Base-by-base conservation (phyloP, 1,140 invertebrate genomes). In the Cardiocondyla obscurior region DNA sequence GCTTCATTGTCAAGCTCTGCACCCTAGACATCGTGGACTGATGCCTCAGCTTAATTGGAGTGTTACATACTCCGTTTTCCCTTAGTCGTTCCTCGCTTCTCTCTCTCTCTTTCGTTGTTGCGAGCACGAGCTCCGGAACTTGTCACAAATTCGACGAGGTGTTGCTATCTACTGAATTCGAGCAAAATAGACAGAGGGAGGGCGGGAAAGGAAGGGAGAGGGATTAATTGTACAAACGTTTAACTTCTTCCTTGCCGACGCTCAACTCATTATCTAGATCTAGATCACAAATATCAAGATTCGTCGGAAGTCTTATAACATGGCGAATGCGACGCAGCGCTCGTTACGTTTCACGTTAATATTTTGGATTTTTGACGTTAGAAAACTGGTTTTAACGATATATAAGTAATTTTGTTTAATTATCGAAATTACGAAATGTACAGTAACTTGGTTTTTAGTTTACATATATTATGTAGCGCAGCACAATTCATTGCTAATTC, bases 11-110 rank as follows among this genome's bases (percentile, higher is more conserved):
- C 82, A 89, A 65, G 72, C 84, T 74, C 74, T 28, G 77, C 57
- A 62, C 79, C 64, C 85, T 85, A 90, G 87, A 86, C 85, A 88
- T 83, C 83, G 81, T 83, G 85, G 87, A 84, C 86, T 90, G 88
- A 90, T 90, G 89, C 86, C 85, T 90, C 88, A 88, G 89, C 88
- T 90, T 90, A 90, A 90, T 90, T 90, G 88, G 90, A 89, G 89
- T 90, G 89, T 90, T 90, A 90, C 88, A 86, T 89, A 88, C 84
- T 89, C 85, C 64, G 81, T 88, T 89, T 88, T 90, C 88, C 55
- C 84, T 85, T 44, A 39, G 36, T n/a, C 58, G 30, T 76, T 25
- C 19, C 46, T 79, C 79, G 62, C 19, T 58, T 77, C 62, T 74
- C 62, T 51, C 77, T 73, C 62, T 82, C 64, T 79, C 53, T 51